These are phyloP conservation scores for Geopemphigus sp. DNA, from an alignment of 1,140 invertebrate species.

Conservation along the genomic window DNA sequence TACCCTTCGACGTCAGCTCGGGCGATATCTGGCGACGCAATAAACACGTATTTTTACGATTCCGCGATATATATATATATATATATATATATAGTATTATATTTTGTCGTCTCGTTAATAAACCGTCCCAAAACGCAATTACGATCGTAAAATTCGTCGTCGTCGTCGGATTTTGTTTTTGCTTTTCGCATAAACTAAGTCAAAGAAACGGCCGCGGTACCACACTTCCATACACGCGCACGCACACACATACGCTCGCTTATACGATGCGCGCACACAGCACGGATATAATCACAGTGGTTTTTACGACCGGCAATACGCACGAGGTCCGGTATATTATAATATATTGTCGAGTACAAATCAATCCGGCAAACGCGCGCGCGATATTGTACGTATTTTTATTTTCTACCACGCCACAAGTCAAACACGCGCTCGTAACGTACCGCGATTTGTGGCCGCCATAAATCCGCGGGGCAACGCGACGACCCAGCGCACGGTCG, in stretches of 20 bases:
- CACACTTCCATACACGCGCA: too few species aligned
- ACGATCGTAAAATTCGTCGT: conserved; percentile 3
- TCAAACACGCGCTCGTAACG: conserved; percentile 39
- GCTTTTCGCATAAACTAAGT: conserved; percentile 19
- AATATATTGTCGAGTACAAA: conserved; percentile 13
- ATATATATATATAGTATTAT: neutral
- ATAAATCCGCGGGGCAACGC: conserved; percentile 10
- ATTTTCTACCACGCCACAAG: conserved; percentile 20
- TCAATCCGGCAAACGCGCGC: conserved; percentile 18
- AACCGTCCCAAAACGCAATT: conserved; percentile 14
- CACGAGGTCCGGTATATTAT: conserved; percentile 10
- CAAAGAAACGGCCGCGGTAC: neutral
- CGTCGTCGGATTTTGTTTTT: neutral
- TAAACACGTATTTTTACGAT: conserved; percentile 38
- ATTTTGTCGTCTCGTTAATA: conserved; percentile 37
- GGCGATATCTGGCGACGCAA: neutral
- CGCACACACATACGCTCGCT: too few species aligned
- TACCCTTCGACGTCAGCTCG: neutral
- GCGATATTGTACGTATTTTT: conserved; percentile 10
- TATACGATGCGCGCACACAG: too few species aligned
- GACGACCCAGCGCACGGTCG: too few species aligned
- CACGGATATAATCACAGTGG: too few species aligned
- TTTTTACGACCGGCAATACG: conserved; percentile 3
- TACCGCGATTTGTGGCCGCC: conserved; percentile 21
- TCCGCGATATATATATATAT: neutral